A percentile compares a stretch with the other conserved stretches of the same genome.
Evolutionary conservation across 2,888 invertebrate genomes (phyloP).

Genomic region (Cheilosia vernalis): DNA sequence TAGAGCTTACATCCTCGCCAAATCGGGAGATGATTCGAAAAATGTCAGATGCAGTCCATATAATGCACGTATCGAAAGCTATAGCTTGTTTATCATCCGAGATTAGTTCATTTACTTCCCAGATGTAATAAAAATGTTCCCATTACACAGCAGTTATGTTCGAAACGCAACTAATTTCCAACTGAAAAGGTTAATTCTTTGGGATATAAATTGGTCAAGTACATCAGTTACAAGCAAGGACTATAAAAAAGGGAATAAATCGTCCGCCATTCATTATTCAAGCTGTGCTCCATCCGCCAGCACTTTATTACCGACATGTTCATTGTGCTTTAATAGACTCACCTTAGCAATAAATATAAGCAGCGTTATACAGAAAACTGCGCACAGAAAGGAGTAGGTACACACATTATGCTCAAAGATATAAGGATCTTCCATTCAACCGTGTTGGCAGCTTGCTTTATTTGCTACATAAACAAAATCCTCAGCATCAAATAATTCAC

Average conservation of each 20-base stretch:
- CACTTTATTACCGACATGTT: slow-evolving; percentile 43
- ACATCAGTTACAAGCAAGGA: slow-evolving; percentile 44
- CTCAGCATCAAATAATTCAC: slow-evolving; percentile 33
- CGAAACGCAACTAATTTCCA: background rate
- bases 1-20: too few relatives aligned
- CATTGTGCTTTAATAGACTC: slow-evolving; percentile 48
- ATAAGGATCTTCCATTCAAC: slow-evolving; percentile 25
- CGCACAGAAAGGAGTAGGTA: background rate
- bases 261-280: slow-evolving; percentile 11
- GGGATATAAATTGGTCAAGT: slow-evolving; percentile 26
- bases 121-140: background rate
- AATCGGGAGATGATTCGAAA: too few relatives aligned
- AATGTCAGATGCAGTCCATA: too few relatives aligned
- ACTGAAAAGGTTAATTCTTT: background rate
- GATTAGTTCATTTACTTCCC: too few relatives aligned
- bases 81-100: too few relatives aligned
- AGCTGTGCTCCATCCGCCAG: slow-evolving; percentile 6
- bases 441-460: slow-evolving; percentile 29
- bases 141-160: slow-evolving; percentile 4
- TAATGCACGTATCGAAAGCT: too few relatives aligned
- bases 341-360: slow-evolving; percentile 44
- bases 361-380: background rate
- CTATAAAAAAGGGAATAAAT: slow-evolving; percentile 35
- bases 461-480: slow-evolving; percentile 41
- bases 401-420: slow-evolving; percentile 5